Base-by-base conservation (phyloP, 2,797 vertebrate species). In the Melanogrammus aeglefinus region DNA sequence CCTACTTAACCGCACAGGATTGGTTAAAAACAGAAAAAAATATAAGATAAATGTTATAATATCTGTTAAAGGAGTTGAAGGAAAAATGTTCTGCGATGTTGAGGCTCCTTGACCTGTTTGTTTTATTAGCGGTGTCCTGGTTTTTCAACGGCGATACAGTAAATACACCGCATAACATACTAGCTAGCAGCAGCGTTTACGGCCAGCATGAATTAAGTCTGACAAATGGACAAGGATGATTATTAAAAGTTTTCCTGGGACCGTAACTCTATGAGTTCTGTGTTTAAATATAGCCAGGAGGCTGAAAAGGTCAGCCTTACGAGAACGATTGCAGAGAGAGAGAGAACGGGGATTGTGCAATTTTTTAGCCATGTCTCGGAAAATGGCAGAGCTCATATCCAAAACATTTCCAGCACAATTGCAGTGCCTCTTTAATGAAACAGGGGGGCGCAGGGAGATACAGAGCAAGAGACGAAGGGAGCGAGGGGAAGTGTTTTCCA, bases 231-330 rank as follows among this genome's bases (percentile, higher is more conserved):
- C 80, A 87, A 81, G 72, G n/a, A 80, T 82, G 81, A 88, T 91
- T 91, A 92, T 91, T 91, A 91, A 92, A 90, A 88, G 63, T 69
- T 88, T 91, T 82, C 85, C 82, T 27, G 81, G 85, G 83, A 31
- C 87, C 81, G 85, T 87, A 89, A 90, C 86, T 91, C 91, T 90
- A 86, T 73, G 83, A 79, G 86, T 88, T 86, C 83, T 39, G 79
- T 74, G 88, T 90, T 92, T 91, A 92, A 94, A 93, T 91, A 92
- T 90, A 93, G 91, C 88, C 89, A 3, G 4, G 35, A 92, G 89
- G 87, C 82, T 88, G 84, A 81, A 93, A 92, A 92, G 92, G 91
- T 91, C 90, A 91, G 85, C 82, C 83, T 89, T 88, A 79, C 83
- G 85, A 76, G 9, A 79, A 81, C 86, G 83, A 78, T 0, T 1